Percentiles rank a stretch among this genome's conserved stretches.
Conservation (phyloP, 1,140 invertebrate genomes). For the Drosophila teissieri region DNA sequence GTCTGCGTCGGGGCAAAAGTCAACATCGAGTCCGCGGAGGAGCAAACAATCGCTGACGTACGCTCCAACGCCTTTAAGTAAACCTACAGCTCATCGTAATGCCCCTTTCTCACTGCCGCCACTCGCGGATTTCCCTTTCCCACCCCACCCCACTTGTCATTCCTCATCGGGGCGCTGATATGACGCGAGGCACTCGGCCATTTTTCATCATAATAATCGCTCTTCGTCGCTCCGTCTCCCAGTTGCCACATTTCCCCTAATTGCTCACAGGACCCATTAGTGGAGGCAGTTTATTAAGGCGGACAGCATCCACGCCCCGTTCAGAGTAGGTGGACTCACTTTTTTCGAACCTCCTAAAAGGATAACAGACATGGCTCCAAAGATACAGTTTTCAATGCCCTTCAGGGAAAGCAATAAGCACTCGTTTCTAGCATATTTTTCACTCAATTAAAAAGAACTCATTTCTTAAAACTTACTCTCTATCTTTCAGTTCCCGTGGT, state of each 20-base stretch:
- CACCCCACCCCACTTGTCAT: too few relatives aligned
- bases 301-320: background rate
- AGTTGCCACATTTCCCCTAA: background rate
- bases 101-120: too few relatives aligned
- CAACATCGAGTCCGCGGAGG: slow-evolving; percentile 39
- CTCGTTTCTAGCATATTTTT: too few relatives aligned
- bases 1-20: slow-evolving; percentile 52
- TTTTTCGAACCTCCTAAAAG: background rate
- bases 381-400: too few relatives aligned
- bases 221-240: background rate
- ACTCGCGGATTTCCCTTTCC: too few relatives aligned
- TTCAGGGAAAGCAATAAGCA: too few relatives aligned
- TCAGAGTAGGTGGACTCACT: background rate
- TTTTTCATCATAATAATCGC: slow-evolving; percentile 1
- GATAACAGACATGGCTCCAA: background rate
- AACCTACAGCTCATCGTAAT: slow-evolving; percentile 12
- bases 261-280: slow-evolving; percentile 1
- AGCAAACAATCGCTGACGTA: slow-evolving; percentile 55
- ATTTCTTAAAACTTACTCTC: too few relatives aligned
- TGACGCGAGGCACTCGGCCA: background rate
- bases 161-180: background rate
- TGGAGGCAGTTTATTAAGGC: background rate
- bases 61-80: slow-evolving; percentile 38
- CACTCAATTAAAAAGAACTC: too few relatives aligned
- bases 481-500: slow-evolving; percentile 86